Base-by-base conservation (phyloP, 1,140 invertebrate genomes). In the Procambarus clarkii region DNA sequence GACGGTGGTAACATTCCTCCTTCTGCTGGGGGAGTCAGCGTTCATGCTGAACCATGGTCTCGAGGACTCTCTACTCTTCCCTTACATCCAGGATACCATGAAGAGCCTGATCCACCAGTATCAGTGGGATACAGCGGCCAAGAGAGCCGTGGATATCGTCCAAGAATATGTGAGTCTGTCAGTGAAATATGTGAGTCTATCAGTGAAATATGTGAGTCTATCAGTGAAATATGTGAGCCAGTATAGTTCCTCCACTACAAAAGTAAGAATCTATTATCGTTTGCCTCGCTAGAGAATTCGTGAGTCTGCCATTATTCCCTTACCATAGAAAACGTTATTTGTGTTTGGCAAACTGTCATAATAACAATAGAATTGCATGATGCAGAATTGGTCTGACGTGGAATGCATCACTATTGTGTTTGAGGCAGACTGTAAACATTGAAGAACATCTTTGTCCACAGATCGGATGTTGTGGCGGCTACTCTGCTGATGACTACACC, bases 401-500 rank as follows among this genome's bases (percentile, higher is more conserved):
- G 34, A 34, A 34, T 34, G 34, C 34, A 34, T 34, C 34, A 34
- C 34, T 34, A 34, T 34, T 34, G 34, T 34, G 34, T 34, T 34
- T 34, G 34, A 34, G 34, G 34, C 34, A 34, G 34, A 34, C 34
- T 34, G 34, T 34, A 34, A 34, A 54, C 50, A 54, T 9, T 54
- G 50, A 54, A 8, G 13, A 13, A 1, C 50, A 5, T 13, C 8
- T 2, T 54, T 54, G 50, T 54, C 13, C 15, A 64, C 86, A 93
- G 92, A 96, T 98, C 93, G 97, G 97, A 48, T 98, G 97, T 94
- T 98, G 97, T 92, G 98, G 98, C 13, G 97, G 97, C 1, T 96
- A 96, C 82, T 97, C 97, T 0, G 96, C 97, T 0, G 96, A 96
- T 94, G 98, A 98, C 94, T 98, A 97, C 95, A 94, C 97, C 80